These are phyloP conservation scores for Phrynocephalus versicolor DNA, from an alignment of 2,113 vertebrate species.

Conservation along the genomic window DNA sequence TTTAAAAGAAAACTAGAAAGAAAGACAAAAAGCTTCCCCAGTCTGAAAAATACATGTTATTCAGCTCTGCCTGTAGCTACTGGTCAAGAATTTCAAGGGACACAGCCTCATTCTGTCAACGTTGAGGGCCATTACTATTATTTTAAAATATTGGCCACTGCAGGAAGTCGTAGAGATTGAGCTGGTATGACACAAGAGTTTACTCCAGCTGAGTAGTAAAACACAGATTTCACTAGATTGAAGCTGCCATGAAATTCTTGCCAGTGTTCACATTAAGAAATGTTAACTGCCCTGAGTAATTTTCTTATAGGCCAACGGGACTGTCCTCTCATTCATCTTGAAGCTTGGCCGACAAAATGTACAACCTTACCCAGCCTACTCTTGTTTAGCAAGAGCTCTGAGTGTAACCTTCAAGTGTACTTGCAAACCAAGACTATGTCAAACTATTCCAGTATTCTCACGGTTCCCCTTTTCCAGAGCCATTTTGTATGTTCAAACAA, in stretches of 20 bases:
- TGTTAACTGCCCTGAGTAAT: background rate
- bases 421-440: background rate
- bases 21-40: background rate
- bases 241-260: background rate
- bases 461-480: background rate
- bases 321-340: background rate
- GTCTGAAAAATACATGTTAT: background rate
- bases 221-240: constrained; percentile 3
- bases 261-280: background rate
- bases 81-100: background rate
- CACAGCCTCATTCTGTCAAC: constrained; percentile 32
- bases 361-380: too few relatives aligned
- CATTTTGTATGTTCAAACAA: background rate
- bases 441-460: background rate
- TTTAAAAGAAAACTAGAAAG: background rate
- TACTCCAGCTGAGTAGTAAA: background rate
- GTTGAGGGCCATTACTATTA: constrained; percentile 22
- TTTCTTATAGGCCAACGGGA: background rate
- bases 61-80: background rate
- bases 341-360: background rate
- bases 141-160: background rate
- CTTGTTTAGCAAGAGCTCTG: background rate
- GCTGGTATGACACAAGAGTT: background rate
- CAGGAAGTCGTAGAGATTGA: background rate
- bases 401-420: background rate